Percentiles rank a stretch among this genome's conserved stretches.
These are phyloP conservation scores for Pagrus major DNA, from an alignment of 2,113 vertebrate genomes.

Conservation along the genomic window DNA sequence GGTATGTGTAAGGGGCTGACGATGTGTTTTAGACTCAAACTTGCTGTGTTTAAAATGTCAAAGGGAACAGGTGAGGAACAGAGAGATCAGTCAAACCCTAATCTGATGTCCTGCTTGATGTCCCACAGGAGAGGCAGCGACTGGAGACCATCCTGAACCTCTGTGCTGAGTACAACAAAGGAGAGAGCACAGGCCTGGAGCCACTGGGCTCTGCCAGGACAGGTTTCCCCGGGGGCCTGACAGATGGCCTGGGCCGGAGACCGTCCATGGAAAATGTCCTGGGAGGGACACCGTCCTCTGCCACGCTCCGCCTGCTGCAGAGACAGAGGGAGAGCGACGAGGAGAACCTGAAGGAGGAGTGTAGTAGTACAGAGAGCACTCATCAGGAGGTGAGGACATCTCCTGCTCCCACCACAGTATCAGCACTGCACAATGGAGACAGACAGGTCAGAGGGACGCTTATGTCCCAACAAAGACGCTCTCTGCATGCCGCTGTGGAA, in stretches of 20 bases:
- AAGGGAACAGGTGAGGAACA: neutral
- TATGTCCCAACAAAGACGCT: neutral
- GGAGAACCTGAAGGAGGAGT: slow-evolving; percentile 94
- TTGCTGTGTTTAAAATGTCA: neutral
- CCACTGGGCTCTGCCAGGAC: slow-evolving; percentile 43
- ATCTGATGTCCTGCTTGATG: neutral
- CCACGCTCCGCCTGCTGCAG: slow-evolving; percentile 47
- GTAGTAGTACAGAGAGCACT: slow-evolving; percentile 96
- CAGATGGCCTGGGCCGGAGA: slow-evolving; percentile 44
- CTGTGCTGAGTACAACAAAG: slow-evolving; percentile 95
- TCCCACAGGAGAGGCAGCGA: slow-evolving; percentile 89
- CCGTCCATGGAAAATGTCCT: slow-evolving; percentile 62
- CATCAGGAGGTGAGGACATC: slow-evolving; percentile 92
- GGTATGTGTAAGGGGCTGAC: neutral
- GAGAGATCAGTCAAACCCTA: neutral
- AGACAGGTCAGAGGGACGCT: slow-evolving; percentile 72
- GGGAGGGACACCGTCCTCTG: slow-evolving; percentile 27
- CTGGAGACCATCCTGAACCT: slow-evolving; percentile 97
- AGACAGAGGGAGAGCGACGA: slow-evolving; percentile 88
- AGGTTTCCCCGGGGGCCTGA: slow-evolving; percentile 63
- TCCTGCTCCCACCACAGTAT: slow-evolving; percentile 47
- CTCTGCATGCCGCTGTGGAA: slow-evolving; percentile 58
- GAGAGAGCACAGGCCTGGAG: slow-evolving; percentile 69
- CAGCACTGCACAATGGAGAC: slow-evolving; percentile 77
- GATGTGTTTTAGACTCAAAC: neutral